phyloP scores from a whole-genome alignment of 2,888 invertebrate genomes.

The Zelleria hepariella region DNA sequence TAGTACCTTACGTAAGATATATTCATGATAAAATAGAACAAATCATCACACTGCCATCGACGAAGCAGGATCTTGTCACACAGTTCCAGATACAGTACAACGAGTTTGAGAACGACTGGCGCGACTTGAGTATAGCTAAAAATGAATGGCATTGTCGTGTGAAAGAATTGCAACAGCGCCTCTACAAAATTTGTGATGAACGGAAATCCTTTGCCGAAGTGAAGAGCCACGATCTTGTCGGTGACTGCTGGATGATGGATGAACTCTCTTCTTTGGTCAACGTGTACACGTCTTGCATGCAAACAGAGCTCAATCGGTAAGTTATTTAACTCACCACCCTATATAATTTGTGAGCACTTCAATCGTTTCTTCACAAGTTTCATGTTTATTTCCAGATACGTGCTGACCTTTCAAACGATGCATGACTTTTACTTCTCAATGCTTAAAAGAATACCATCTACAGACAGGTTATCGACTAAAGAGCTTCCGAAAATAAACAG shows the following conservation, averaged over 20 bases:
- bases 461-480: slow-evolving; percentile 44
- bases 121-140: slow-evolving; percentile 70
- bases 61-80: slow-evolving; percentile 70
- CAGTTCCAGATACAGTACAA: slow-evolving; percentile 74
- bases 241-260: slow-evolving; percentile 70
- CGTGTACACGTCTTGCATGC: slow-evolving; percentile 69
- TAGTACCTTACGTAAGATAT: slow-evolving; percentile 71
- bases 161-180: slow-evolving; percentile 57
- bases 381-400: slow-evolving; percentile 38
- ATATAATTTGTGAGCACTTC: no score
- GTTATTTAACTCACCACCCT: not conserved
- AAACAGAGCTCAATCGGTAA: slow-evolving; percentile 74
- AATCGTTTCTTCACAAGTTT: not conserved
- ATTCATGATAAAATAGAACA: slow-evolving; percentile 68
- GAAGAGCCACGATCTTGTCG: slow-evolving; percentile 63
- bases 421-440: slow-evolving; percentile 58
- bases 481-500: slow-evolving; percentile 47
- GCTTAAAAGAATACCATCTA: slow-evolving; percentile 47
- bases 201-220: slow-evolving; percentile 68
- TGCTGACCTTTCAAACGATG: slow-evolving; percentile 55
- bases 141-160: slow-evolving; percentile 74
- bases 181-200: slow-evolving; percentile 71
- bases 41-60: slow-evolving; percentile 68
- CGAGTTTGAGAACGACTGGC: slow-evolving; percentile 70
- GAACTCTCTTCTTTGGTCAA: slow-evolving; percentile 69